Evolutionary conservation across 2,797 vertebrate genomes (phyloP).

Genomic region (Chrysolophus pictus): DNA sequence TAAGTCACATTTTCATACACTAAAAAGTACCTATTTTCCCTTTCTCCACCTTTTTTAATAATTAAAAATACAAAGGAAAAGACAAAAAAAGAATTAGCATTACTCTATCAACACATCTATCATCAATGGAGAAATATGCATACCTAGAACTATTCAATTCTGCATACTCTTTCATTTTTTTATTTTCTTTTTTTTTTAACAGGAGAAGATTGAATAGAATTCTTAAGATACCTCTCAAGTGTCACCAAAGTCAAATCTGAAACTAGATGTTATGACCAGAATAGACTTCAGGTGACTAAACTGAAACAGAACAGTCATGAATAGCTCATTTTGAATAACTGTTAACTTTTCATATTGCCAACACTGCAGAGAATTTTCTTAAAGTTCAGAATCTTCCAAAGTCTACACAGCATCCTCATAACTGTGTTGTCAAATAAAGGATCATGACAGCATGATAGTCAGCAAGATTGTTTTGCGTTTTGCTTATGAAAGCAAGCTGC

Average conservation of each 20-base stretch:
- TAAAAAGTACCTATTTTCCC: background rate
- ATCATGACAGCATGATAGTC: background rate
- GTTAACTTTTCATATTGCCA: background rate
- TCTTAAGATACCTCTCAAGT: background rate
- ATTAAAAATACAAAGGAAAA: background rate
- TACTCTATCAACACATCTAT: background rate
- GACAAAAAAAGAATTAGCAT: background rate
- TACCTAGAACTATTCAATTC: background rate
- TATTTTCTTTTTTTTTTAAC: background rate
- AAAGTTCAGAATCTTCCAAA: background rate
- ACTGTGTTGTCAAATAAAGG: background rate
- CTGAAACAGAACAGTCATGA: background rate
- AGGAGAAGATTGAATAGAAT: background rate
- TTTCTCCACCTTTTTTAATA: background rate
- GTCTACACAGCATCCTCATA: background rate
- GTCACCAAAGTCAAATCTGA: background rate
- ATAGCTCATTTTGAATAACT: background rate
- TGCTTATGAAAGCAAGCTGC: background rate
- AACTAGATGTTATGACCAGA: background rate
- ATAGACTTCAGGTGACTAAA: background rate
- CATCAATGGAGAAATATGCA: fast-evolving
- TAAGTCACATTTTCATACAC: background rate
- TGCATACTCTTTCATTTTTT: background rate
- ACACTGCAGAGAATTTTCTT: background rate
- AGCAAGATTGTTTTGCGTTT: background rate